These are phyloP conservation scores for Hassar affinis DNA, from an alignment of 2,113 vertebrate species.

Conservation along the genomic window DNA sequence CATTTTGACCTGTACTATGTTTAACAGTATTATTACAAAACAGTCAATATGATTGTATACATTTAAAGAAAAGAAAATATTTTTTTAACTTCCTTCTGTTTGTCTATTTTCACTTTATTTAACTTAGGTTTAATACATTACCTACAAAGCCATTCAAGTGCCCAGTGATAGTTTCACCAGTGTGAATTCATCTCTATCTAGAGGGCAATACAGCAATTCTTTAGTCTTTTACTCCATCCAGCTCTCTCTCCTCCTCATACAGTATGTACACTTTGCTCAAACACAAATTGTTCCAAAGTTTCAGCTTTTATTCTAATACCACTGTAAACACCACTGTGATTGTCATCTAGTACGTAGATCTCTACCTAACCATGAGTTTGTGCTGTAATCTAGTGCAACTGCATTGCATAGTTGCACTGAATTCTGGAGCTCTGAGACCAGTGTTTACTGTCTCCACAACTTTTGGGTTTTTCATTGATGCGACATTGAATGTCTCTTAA, in stretches of 20 bases:
- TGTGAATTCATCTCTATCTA: not conserved
- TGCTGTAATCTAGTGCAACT: not conserved
- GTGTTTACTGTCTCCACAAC: not conserved
- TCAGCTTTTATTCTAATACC: not conserved
- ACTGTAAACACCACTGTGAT: not conserved
- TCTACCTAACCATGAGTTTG: not conserved
- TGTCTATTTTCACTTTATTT: not conserved
- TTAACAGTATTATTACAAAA: not conserved
- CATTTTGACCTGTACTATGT: not conserved
- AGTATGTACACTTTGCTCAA: not conserved
- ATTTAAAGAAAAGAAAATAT: not conserved
- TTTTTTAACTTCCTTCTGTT: not conserved
- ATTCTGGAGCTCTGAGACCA: not conserved
- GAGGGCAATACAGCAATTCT: not conserved
- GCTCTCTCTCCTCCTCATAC: not conserved
- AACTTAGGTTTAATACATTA: not conserved
- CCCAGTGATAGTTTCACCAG: not conserved
- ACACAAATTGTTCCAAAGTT: not conserved
- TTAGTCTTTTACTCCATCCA: not conserved
- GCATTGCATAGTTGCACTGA: not conserved
- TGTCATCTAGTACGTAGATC: not conserved
- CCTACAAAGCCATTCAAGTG: not conserved
- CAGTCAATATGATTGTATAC: not conserved
- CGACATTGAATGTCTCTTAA: not conserved
- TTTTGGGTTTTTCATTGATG: not conserved